Conservation (phyloP, 2,797 vertebrate species). For the Echeneis naucrates region DNA sequence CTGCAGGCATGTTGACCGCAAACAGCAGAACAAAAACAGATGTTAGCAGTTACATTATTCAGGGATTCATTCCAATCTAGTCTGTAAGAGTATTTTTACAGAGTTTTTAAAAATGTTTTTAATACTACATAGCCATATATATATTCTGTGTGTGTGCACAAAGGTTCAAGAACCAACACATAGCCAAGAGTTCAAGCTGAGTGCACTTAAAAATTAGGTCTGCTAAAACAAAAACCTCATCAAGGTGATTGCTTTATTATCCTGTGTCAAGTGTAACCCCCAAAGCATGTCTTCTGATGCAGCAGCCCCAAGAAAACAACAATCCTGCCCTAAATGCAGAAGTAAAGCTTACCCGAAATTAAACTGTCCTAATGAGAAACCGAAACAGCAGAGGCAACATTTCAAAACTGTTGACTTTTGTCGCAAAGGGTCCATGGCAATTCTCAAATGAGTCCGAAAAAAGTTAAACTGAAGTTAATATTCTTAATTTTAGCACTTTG, state of each 20-base stretch:
- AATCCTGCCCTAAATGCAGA: conserved; percentile 58
- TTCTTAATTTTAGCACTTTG: background rate
- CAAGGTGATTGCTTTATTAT: conserved; percentile 70
- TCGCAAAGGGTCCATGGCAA: background rate
- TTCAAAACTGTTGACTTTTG: background rate
- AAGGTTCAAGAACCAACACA: conserved; percentile 34
- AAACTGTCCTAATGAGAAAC: conserved; percentile 2
- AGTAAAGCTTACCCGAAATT: conserved; percentile 37
- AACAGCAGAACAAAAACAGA: no score
- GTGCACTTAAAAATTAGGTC: conserved; percentile 56
- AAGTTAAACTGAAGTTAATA: conserved; percentile 10
- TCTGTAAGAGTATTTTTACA: no score
- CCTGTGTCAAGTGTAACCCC: conserved; percentile 45
- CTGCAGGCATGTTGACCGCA: no score
- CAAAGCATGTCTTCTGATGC: conserved; percentile 49
- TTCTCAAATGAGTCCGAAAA: conserved; percentile 10
- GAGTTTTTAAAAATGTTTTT: no score
- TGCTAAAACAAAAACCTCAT: conserved; percentile 69
- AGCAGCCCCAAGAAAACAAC: conserved; percentile 55
- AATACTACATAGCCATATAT: no score
- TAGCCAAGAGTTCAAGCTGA: conserved; percentile 45
- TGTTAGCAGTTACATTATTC: no score
- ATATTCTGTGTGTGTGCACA: no score
- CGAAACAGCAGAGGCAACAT: conserved; percentile 5
- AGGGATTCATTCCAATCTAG: background rate